phyloP scores from a whole-genome alignment of 2,113 vertebrate species.

The Ammodytes dubius region DNA sequence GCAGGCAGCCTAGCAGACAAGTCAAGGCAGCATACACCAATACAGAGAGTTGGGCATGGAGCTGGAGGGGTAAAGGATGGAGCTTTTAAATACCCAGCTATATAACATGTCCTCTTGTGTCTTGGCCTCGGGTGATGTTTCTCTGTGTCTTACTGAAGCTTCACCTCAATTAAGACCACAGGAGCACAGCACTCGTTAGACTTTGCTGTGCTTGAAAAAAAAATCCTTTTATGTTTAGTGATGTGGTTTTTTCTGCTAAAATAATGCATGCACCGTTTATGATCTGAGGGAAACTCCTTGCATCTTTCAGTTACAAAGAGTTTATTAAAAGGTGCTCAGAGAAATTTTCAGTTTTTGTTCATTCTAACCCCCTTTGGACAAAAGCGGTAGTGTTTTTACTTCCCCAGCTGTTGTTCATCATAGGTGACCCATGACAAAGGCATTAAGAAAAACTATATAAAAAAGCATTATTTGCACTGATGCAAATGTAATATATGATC shows the following conservation, averaged over 20 bases:
- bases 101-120: slow-evolving; percentile 50
- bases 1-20: slow-evolving; percentile 43
- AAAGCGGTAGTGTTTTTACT: too few species aligned
- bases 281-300: neutral
- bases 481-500: too few species aligned
- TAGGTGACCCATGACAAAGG: too few species aligned
- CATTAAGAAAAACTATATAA: too few species aligned
- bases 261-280: neutral
- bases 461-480: too few species aligned
- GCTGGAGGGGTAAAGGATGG: slow-evolving; percentile 33
- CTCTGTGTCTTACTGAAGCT: slow-evolving; percentile 35
- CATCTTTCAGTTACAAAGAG: neutral
- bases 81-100: slow-evolving; percentile 52
- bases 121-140: slow-evolving; percentile 47
- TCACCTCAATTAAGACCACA: slow-evolving; percentile 54
- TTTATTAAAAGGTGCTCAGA: neutral
- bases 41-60: slow-evolving; percentile 36
- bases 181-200: slow-evolving; percentile 39
- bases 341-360: too few species aligned
- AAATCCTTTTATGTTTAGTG: slow-evolving; percentile 24
- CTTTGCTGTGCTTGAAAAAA: slow-evolving; percentile 32
- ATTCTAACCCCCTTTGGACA: too few species aligned
- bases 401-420: too few species aligned
- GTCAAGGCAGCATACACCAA: slow-evolving; percentile 37
- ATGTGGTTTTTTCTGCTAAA: slow-evolving; percentile 26